Evolutionary conservation across 2,797 vertebrate species (phyloP).

Genomic region (Eidolon dupreanum): DNA sequence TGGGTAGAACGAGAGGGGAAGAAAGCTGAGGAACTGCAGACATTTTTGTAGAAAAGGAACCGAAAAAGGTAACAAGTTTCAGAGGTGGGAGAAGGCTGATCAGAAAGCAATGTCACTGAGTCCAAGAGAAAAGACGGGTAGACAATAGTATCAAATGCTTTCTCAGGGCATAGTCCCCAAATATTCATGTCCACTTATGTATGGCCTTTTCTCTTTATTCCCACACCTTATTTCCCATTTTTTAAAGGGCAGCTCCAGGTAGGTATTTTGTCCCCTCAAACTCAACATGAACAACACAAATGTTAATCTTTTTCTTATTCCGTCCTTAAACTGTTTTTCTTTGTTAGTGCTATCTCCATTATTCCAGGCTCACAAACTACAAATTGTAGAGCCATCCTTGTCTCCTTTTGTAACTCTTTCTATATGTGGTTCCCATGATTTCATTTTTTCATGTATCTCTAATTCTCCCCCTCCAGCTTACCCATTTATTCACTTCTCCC

Average conservation of each 20-base stretch:
- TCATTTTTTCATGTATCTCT: background rate
- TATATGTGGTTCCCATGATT: background rate
- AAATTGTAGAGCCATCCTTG: background rate
- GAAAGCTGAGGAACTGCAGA: background rate
- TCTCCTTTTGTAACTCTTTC: background rate
- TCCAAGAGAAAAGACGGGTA: background rate
- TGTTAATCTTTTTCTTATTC: background rate
- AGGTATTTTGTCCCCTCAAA: background rate
- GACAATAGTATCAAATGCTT: background rate
- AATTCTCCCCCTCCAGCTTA: background rate
- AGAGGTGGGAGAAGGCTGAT: background rate
- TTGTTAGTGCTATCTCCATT: background rate
- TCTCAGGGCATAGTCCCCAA: background rate
- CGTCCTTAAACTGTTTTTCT: background rate
- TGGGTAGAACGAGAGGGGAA: background rate
- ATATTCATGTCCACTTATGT: background rate
- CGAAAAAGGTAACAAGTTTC: background rate
- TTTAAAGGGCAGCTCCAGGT: background rate
- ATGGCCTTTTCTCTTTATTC: background rate
- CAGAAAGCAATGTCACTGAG: background rate
- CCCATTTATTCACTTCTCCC: background rate
- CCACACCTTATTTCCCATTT: background rate
- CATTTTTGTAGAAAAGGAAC: background rate
- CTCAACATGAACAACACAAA: background rate
- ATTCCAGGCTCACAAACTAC: background rate